A percentile compares a stretch with the other conserved stretches of the same genome.
Evolutionary conservation across 2,888 invertebrate genomes (phyloP).

Genomic region (Drepana falcataria): DNA sequence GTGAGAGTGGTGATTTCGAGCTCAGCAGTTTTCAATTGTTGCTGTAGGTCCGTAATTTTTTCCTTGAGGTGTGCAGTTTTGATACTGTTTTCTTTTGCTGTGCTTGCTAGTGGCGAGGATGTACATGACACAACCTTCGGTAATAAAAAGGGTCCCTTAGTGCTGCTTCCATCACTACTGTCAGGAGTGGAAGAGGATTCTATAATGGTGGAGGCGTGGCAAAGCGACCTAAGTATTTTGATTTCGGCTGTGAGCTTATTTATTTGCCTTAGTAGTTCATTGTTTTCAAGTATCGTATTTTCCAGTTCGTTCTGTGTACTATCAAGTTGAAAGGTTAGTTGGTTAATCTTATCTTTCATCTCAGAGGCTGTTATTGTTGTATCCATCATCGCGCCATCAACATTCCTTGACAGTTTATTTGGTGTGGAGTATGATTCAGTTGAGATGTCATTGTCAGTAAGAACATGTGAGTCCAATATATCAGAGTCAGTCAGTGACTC

Average conservation of each 20-base stretch:
- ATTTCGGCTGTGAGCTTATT: neutral
- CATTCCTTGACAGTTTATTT: neutral
- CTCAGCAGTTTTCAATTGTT: neutral
- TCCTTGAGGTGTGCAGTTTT: neutral
- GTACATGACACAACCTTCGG: neutral
- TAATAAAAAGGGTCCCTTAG: no score
- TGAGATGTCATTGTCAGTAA: neutral
- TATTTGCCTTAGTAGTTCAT: neutral
- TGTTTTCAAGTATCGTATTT: neutral
- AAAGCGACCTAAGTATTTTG: neutral
- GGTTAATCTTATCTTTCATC: neutral
- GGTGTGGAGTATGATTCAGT: neutral
- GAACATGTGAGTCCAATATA: neutral
- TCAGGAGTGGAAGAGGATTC: neutral
- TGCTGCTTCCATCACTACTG: neutral
- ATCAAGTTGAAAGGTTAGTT: neutral
- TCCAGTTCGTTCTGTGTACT: neutral
- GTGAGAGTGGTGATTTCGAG: neutral
- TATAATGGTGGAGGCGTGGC: neutral
- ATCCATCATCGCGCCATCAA: neutral
- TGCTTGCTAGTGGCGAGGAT: neutral
- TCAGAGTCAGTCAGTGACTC: neutral
- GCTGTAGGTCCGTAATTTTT: neutral
- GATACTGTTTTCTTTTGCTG: no score
- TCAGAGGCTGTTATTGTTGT: neutral